Evolutionary conservation across 2,888 invertebrate genomes (phyloP), one percentile per base, ranked within the genome.

Genomic region (Lasioglossum morio): DNA sequence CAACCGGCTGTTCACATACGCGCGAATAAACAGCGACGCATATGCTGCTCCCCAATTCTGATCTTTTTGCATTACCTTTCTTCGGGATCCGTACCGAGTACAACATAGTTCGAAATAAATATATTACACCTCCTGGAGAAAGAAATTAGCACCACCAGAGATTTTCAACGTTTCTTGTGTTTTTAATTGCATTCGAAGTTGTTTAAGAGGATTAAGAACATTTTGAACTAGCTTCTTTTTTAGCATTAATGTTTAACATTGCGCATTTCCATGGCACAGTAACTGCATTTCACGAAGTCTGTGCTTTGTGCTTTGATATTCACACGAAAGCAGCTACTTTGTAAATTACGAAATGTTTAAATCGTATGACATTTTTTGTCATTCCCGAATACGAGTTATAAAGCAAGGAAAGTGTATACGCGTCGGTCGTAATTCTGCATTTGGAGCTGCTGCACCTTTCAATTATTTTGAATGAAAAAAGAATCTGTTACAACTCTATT

Each of bases 1-100:
- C 46, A 76, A 76, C 30, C 43, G 43, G 5, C 30, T 27, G 63
- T 43, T 34, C 40, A 10, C 30, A n/a, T 34, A 10, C 27, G 27
- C 19, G 76, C 37, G 81, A 72, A 75, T 46, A 57, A 80, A 82
- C 8, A 37, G 4, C 37, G 40, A 34, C 40, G 69, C 34, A 34
- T 23, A n/a, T 12, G 40, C 10, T 40, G 37, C 10, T 69, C 40
- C 69, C 40, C 37, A 69, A 37, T 34, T n/a, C 23, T 12, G 37
- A 40, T 40, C 12, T 4, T 10, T 23, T 23, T 23, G 23, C 19
- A 1, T 8, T 34, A 19, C 8, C 23, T 66, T 63, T 34, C 30
- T 7, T 23, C 34, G 19, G 30, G 34, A 19, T 34, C 53, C n/a
- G 30, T 30, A 5, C 12, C 27, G 30, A 30, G 16, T 27, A 53